Conservation (phyloP, 2,888 invertebrate species). For the Malthinus seriepunctatus region DNA sequence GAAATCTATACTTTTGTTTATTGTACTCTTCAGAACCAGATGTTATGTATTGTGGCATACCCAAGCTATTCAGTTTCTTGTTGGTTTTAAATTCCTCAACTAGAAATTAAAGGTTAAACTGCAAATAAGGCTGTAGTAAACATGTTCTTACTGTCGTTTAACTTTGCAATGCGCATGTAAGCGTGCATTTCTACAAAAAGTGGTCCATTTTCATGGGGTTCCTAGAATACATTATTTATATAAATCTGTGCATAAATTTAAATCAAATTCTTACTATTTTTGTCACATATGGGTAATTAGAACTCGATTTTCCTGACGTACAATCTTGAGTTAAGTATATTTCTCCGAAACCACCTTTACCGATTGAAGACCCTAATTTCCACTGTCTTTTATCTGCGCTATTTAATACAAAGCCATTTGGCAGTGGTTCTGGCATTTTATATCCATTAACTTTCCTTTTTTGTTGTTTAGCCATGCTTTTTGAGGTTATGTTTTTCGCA, state of each 20-base stretch:
- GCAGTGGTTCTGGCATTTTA: slow-evolving; percentile 72
- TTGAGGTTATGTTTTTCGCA: too few relatives aligned
- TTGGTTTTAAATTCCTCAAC: slow-evolving; percentile 71
- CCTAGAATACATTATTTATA: slow-evolving; percentile 58
- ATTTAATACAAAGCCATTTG: slow-evolving; percentile 74
- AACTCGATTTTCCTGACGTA: slow-evolving; percentile 56
- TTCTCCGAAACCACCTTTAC: slow-evolving; percentile 91
- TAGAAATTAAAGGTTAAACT: slow-evolving; percentile 52
- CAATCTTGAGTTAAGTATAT: slow-evolving; percentile 82
- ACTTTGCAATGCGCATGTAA: slow-evolving; percentile 76
- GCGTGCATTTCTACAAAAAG: slow-evolving; percentile 94
- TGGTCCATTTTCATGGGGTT: slow-evolving; percentile 91
- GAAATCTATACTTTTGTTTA: slow-evolving; percentile 81
- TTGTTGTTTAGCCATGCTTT: slow-evolving; percentile 36
- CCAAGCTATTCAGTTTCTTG: slow-evolving; percentile 71
- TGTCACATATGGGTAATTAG: slow-evolving; percentile 69
- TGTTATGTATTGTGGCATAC: slow-evolving; percentile 83
- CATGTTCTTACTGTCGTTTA: slow-evolving; percentile 64
- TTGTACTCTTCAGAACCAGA: slow-evolving; percentile 82
- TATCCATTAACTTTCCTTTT: slow-evolving; percentile 57
- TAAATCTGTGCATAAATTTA: background rate
- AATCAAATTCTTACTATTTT: slow-evolving; percentile 71
- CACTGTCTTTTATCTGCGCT: slow-evolving; percentile 79
- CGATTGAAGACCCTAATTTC: slow-evolving; percentile 86
- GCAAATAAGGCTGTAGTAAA: background rate